Conservation (phyloP, 1,140 invertebrate species). For the Drosophila lacteicornis region DNA sequence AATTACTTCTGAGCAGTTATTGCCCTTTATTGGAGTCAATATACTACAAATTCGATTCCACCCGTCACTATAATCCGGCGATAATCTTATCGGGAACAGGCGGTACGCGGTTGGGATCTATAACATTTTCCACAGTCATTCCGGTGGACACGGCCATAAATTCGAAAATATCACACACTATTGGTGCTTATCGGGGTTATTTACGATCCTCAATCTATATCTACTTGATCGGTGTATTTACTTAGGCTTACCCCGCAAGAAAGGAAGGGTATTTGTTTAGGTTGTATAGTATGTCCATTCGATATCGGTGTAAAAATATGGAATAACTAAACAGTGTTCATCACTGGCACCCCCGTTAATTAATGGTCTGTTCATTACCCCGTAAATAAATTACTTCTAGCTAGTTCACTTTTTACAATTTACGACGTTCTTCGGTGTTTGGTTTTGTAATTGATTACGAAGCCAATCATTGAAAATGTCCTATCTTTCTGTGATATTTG, state of each 20-base stretch:
- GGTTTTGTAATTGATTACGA: conserved; percentile 22
- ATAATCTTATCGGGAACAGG: conserved; percentile 45
- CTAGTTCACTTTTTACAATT: not conserved
- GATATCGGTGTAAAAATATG: not conserved
- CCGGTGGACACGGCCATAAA: conserved; percentile 32
- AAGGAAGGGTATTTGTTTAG: not conserved
- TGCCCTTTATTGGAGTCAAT: conserved; percentile 23
- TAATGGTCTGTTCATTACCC: not conserved
- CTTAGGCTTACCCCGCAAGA: not conserved
- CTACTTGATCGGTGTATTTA: conserved; percentile 1
- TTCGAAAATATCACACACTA: conserved; percentile 30
- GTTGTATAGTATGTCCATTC: not conserved
- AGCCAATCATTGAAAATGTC: not conserved
- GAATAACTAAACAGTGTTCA: not conserved
- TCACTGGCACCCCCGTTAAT: not conserved
- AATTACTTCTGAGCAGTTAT: conserved; percentile 29
- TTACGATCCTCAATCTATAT: conserved; percentile 31
- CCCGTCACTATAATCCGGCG: conserved; percentile 28
- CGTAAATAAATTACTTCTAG: not conserved
- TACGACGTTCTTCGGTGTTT: not conserved
- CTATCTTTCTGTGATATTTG: conserved; percentile 19
- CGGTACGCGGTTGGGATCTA: conserved; percentile 15
- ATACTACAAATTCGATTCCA: conserved; percentile 16
- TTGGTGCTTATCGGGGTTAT: conserved; percentile 45
- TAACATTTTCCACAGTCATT: conserved; percentile 42